These are phyloP conservation scores for Tetrapedia diversipes DNA, from an alignment of 2,888 invertebrate genomes.

Conservation along the genomic window DNA sequence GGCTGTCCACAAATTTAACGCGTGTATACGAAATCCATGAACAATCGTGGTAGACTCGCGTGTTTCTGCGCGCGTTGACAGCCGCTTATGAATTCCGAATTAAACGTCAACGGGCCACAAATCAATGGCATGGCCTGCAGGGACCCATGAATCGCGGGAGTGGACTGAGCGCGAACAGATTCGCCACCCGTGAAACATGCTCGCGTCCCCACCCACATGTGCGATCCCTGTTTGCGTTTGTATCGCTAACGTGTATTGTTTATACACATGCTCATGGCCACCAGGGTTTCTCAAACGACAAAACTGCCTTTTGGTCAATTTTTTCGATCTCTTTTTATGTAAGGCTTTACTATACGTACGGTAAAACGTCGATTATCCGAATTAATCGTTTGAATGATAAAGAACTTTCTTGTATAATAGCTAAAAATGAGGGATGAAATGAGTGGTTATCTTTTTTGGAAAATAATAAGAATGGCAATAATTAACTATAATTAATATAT, in stretches of 20 bases:
- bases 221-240: conserved; percentile 35
- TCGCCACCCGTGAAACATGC: conserved; percentile 61
- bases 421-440: too few relatives aligned
- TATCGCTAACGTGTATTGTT: conserved; percentile 30
- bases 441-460: too few relatives aligned
- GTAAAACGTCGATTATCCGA: too few relatives aligned
- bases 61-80: conserved; percentile 30
- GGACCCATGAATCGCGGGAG: conserved; percentile 70
- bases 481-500: too few relatives aligned
- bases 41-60: conserved; percentile 38
- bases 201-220: conserved; percentile 60
- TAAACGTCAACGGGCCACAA: conserved; percentile 51
- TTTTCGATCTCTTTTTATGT: too few relatives aligned
- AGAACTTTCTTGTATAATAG: too few relatives aligned
- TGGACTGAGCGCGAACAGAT: conserved; percentile 70
- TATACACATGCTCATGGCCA: conserved; percentile 27
- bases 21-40: conserved; percentile 28
- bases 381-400: too few relatives aligned
- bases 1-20: conserved; percentile 20
- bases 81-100: conserved; percentile 50
- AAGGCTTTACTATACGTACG: too few relatives aligned
- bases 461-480: too few relatives aligned
- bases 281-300: conserved; percentile 51
- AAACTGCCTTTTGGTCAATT: too few relatives aligned
- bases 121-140: conserved; percentile 60